A percentile compares a stretch with the other conserved stretches of the same genome.
phyloP scores from a whole-genome alignment of 2,113 vertebrate genomes.

The Hydropotes inermis region DNA sequence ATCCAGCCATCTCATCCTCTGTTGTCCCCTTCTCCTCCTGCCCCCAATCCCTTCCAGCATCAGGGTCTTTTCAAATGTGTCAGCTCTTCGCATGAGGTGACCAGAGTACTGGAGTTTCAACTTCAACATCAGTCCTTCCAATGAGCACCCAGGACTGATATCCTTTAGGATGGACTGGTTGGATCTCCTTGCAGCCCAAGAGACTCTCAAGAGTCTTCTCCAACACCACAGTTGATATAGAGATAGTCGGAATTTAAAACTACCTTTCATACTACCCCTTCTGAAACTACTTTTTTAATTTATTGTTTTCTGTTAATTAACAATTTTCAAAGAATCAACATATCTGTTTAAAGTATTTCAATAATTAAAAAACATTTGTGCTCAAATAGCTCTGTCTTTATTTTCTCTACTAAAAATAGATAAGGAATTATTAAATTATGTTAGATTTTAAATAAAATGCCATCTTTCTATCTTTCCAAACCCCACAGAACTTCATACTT shows the following conservation, averaged over 20 bases:
- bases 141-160: background rate
- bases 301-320: too few relatives aligned
- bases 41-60: background rate
- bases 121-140: background rate
- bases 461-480: background rate
- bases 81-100: background rate
- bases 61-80: background rate
- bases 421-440: background rate
- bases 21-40: background rate
- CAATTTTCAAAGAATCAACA: too few relatives aligned
- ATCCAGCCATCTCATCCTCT: background rate
- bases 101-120: background rate
- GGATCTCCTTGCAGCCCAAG: background rate
- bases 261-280: background rate
- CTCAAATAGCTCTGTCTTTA: background rate
- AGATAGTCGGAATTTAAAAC: background rate
- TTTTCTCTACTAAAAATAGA: too few relatives aligned
- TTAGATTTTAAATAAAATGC: background rate
- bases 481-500: background rate
- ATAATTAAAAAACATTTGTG: too few relatives aligned
- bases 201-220: background rate
- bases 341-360: background rate
- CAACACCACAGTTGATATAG: background rate
- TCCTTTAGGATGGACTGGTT: background rate
- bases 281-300: background rate